A percentile compares a stretch with the other conserved stretches of the same genome.
phyloP scores from a whole-genome alignment of 1,140 invertebrate genomes.

The Aporrectodea caliginosa region DNA sequence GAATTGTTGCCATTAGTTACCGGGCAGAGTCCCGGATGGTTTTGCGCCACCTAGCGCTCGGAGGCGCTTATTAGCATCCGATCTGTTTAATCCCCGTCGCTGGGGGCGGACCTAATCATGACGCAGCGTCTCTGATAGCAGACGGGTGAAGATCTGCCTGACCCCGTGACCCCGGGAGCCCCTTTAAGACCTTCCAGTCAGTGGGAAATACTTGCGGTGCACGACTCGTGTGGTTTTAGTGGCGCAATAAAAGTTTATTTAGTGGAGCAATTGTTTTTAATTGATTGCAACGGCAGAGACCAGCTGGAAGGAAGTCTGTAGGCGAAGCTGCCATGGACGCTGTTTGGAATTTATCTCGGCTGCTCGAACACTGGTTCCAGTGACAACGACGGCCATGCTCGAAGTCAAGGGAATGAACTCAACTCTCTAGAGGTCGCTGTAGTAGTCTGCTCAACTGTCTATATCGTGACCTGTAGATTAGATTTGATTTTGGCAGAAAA shows the following conservation, averaged over 20 bases:
- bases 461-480: too few species aligned
- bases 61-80: background rate
- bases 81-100: background rate
- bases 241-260: background rate
- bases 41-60: background rate
- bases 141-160: background rate
- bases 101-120: background rate
- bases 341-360: too few species aligned
- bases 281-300: too few species aligned
- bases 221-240: background rate
- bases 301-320: too few species aligned
- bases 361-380: too few species aligned
- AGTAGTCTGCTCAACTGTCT: too few species aligned
- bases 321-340: too few species aligned
- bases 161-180: background rate
- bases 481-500: too few species aligned
- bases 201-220: background rate
- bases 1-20: slow-evolving; percentile 2
- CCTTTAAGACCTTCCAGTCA: background rate
- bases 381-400: too few species aligned
- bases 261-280: background rate
- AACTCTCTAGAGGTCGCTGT: too few species aligned
- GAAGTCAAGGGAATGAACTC: too few species aligned
- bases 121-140: background rate
- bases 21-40: background rate